Conservation (phyloP, 2,797 vertebrate genomes). For the Falco berigora region DNA sequence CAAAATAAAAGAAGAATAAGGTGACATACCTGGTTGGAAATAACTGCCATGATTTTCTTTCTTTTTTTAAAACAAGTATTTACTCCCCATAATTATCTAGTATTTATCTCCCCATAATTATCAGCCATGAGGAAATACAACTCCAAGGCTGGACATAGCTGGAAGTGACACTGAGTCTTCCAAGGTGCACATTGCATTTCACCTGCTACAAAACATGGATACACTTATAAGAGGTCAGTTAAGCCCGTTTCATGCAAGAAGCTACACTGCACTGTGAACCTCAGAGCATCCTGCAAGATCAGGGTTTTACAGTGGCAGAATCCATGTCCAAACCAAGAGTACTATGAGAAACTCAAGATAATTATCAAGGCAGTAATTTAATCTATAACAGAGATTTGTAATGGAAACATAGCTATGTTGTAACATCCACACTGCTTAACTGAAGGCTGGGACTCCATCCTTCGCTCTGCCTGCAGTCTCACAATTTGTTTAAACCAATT, state of each 20-base stretch:
- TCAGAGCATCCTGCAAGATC: background rate
- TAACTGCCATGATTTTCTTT: background rate
- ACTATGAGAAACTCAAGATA: background rate
- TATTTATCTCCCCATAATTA: background rate
- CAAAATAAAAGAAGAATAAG: background rate
- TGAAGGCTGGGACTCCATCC: background rate
- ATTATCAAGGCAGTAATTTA: background rate
- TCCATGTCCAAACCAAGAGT: background rate
- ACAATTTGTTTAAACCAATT: background rate
- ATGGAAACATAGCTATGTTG: background rate
- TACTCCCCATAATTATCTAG: background rate
- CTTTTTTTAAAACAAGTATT: background rate
- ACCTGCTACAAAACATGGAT: background rate
- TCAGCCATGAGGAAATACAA: background rate
- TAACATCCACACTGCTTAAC: background rate
- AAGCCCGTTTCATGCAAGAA: background rate
- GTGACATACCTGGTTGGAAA: background rate
- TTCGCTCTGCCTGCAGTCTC: background rate
- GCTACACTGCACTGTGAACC: background rate
- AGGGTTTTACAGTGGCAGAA: background rate
- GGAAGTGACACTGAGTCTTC: background rate
- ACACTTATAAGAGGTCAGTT: background rate
- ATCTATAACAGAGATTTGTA: background rate
- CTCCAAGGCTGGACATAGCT: background rate
- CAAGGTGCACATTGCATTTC: background rate